Conservation (phyloP, 2,888 invertebrate genomes). For the Eilema caniola region DNA sequence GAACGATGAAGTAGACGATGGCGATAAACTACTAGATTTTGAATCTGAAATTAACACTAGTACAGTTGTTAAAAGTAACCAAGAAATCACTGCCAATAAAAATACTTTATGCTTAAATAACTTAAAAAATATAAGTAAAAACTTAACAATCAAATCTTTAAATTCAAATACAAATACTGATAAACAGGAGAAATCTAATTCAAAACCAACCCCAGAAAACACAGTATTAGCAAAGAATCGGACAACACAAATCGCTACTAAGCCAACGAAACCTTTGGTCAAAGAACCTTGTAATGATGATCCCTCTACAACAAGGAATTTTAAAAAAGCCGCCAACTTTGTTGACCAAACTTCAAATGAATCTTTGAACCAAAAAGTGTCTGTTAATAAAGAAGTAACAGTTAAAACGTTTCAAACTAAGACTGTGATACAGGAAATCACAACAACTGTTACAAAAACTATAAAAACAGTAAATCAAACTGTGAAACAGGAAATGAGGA, state of each 20-base stretch:
- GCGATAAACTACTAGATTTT: constrained; percentile 58
- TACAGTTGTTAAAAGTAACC: constrained; percentile 53
- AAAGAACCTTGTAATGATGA: constrained; percentile 45
- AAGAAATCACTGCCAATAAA: constrained; percentile 38
- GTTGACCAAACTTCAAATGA: constrained; percentile 46
- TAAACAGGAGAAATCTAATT: constrained; percentile 31
- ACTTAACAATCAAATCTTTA: constrained; percentile 62
- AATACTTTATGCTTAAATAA: constrained; percentile 58
- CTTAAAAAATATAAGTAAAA: constrained; percentile 67
- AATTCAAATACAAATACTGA: constrained; percentile 38
- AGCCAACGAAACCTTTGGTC: constrained; percentile 54
- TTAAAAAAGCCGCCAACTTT: constrained; percentile 33
- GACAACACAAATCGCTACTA: constrained; percentile 58
- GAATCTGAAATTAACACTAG: constrained; percentile 61
- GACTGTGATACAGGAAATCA: constrained; percentile 81
- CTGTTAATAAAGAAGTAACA: constrained; percentile 74
- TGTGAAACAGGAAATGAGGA: constrained; percentile 72
- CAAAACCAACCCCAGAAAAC: constrained; percentile 38
- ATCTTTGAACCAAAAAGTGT: constrained; percentile 59
- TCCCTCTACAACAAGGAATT: constrained; percentile 38
- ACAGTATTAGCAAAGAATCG: constrained; percentile 47
- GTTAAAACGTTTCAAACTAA: constrained; percentile 80
- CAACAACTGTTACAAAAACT: constrained; percentile 83
- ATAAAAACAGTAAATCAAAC: constrained; percentile 80
- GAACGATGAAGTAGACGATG: constrained; percentile 55